Evolutionary conservation across 2,113 vertebrate species (phyloP), one percentile per base, ranked within the genome.

Genomic region (Lepus timidus): DNA sequence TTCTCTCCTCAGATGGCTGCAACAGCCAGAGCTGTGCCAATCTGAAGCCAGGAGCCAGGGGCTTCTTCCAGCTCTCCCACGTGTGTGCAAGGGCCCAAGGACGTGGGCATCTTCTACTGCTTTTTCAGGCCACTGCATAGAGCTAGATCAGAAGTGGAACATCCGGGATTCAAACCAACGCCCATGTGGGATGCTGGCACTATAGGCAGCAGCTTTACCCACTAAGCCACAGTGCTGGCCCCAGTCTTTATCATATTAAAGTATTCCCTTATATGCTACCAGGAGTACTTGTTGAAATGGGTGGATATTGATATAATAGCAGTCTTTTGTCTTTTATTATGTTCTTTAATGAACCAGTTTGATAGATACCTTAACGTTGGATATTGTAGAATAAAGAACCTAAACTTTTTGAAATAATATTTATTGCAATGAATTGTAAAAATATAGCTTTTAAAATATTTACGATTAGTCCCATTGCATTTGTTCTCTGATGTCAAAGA

Each of bases 201-300:
- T 44, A 8, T 7, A 44, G 44, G 44, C 44, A 44, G 44, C 44
- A 44, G 44, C 44, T 44, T 44, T 44, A 44, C 44, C 44, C 44
- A 44, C 44, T 44, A 44, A 44, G 6, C 44, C 44, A 44, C 44
- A 44, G 44, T 44, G 44, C 44, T 44, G 44, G 44, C 44, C 44
- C 44, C 44, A 2, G 9, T 22, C 20, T 64, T 73, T 82, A 14
- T 4, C 16, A 22, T 80, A 29, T 51, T 51, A 74, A 74, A 52
- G 52, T 52, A 64, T 71, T n/a, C 52, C 27, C 17, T 51, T 65
- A 25, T 80, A 2, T 29, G 67, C 39, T 51, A 19, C 29, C 22
- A 12, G 31, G 33, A 85, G 27, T 79, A 52, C 76, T 92, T 85
- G 25, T 44, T 92, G 91, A 79, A 85, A 79, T 70, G 33, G 31